phyloP scores from a whole-genome alignment of 2,888 invertebrate species.

The Amphimallon solstitiale region DNA sequence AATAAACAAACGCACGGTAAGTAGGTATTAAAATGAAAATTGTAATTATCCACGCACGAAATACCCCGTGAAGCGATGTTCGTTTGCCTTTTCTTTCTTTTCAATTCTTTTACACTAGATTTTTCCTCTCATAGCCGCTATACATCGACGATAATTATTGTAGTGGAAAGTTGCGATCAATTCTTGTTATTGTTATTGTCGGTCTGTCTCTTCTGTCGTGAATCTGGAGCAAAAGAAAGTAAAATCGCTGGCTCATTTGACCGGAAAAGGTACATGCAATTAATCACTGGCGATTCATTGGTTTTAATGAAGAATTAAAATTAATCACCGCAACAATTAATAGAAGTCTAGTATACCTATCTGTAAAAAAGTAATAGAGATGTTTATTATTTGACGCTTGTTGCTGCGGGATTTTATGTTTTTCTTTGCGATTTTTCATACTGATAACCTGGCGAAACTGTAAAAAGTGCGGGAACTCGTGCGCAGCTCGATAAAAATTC shows the following conservation, averaged over 20 bases:
- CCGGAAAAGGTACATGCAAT: slow-evolving; percentile 22
- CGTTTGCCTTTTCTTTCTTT: neutral
- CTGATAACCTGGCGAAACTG: too few species aligned
- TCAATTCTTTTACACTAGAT: neutral
- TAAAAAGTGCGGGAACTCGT: too few species aligned
- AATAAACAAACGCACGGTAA: slow-evolving; percentile 3
- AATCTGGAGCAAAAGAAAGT: slow-evolving; percentile 32
- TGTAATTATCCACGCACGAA: slow-evolving; percentile 48
- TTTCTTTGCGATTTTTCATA: too few species aligned
- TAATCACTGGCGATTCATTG: neutral
- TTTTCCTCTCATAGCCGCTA: neutral
- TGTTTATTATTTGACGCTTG: too few species aligned
- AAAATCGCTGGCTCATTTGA: slow-evolving; percentile 25
- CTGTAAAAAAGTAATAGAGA: too few species aligned
- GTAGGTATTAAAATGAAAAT: slow-evolving; percentile 38
- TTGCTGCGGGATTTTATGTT: too few species aligned
- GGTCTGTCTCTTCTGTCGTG: slow-evolving; percentile 1
- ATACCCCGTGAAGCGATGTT: slow-evolving; percentile 38
- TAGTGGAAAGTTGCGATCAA: slow-evolving; percentile 42
- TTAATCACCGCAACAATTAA: neutral
- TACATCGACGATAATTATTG: slow-evolving; percentile 26
- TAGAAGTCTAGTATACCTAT: too few species aligned
- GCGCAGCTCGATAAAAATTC: too few species aligned
- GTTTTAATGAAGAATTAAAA: slow-evolving; percentile 10
- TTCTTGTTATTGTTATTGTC: neutral